Percentiles rank a stretch among this genome's conserved stretches.
Conservation (phyloP, 2,888 invertebrate genomes). For the Zaprionus lineosus region DNA sequence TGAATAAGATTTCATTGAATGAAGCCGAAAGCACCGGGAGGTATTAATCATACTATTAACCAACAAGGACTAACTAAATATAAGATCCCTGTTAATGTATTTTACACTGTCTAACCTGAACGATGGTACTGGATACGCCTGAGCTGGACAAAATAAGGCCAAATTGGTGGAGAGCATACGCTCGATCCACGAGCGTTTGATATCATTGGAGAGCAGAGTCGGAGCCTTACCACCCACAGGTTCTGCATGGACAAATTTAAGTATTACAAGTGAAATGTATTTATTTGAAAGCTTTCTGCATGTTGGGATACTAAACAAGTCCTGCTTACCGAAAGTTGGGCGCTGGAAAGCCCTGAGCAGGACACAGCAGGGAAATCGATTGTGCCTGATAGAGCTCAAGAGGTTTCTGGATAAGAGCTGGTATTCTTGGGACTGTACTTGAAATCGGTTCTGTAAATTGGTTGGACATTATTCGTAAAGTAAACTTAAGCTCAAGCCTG, state of each 20-base stretch:
- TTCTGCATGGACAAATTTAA: constrained; percentile 41
- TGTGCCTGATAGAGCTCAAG: constrained; percentile 65
- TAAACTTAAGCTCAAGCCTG: constrained; percentile 16
- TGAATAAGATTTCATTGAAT: too few species aligned
- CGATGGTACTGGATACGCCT: constrained; percentile 88
- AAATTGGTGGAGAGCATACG: constrained; percentile 86
- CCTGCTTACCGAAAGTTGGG: constrained; percentile 86
- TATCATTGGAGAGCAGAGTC: constrained; percentile 84
- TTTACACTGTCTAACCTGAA: constrained; percentile 84
- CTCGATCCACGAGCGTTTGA: constrained; percentile 84
- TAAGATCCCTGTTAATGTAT: too few species aligned
- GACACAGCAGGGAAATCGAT: constrained; percentile 85
- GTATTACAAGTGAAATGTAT: background rate
- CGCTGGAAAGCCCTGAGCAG: constrained; percentile 90
- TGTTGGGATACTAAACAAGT: constrained; percentile 15
- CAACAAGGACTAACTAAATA: too few species aligned
- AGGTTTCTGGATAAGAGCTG: constrained; percentile 81
- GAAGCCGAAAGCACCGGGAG: too few species aligned
- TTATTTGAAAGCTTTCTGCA: too few species aligned
- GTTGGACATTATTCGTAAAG: too few species aligned
- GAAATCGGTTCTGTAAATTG: constrained; percentile 51
- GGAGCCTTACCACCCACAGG: constrained; percentile 84
- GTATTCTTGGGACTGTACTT: constrained; percentile 84
- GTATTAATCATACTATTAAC: too few species aligned
- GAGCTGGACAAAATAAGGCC: constrained; percentile 89